Base-by-base conservation (phyloP, 2,797 vertebrate genomes). In the Gymnodraco acuticeps region DNA sequence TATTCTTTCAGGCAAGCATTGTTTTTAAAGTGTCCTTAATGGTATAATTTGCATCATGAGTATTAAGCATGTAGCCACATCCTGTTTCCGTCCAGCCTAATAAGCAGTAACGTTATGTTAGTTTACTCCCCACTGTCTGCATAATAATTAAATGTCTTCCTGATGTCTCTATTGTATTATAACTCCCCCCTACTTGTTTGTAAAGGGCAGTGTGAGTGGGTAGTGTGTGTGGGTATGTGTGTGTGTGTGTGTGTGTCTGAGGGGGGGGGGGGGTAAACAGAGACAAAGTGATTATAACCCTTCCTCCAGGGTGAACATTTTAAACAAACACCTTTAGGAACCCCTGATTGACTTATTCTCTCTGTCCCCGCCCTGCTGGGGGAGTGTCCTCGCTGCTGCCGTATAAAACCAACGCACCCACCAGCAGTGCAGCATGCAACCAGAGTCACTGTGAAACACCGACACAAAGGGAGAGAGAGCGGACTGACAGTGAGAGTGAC, bases 391-490 rank as follows among this genome's bases (percentile, higher is more conserved):
- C 17, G 9, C 75, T 27, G 31, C 82, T 56, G 53, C 3, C 4
- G 41, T 95, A 96, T 97, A 97, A 96, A 96, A 0, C 65, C 23
- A 79, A 42, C 77, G 84, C 83, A 69, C 68, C 82, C 88, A 23
- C 38, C 66, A 45, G 48, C n/a, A 8, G 0, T 11, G n/a, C 23
- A 80, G 70, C 60, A 75, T 42, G 64, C 52, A 67, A 13, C 68
- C 5, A 54, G 64, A 79, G 41, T 10, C 56, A 0, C 65, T 17
- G 72, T 4, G 78, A 19, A 16, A 5, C 63, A 63, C 31, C 15
- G 23, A 75, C 73, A 79, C 74, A 86, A 69, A 78, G 68, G 2
- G 41, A 47, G 66, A 58, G 64, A 15, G 51, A 5, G 27, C 4
- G 63, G 54, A 46, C 43, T 43, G 65, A 9, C 41, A n/a, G 52